These are phyloP conservation scores for Pelusios castaneus DNA, from an alignment of 2,113 vertebrate species.

Conservation along the genomic window DNA sequence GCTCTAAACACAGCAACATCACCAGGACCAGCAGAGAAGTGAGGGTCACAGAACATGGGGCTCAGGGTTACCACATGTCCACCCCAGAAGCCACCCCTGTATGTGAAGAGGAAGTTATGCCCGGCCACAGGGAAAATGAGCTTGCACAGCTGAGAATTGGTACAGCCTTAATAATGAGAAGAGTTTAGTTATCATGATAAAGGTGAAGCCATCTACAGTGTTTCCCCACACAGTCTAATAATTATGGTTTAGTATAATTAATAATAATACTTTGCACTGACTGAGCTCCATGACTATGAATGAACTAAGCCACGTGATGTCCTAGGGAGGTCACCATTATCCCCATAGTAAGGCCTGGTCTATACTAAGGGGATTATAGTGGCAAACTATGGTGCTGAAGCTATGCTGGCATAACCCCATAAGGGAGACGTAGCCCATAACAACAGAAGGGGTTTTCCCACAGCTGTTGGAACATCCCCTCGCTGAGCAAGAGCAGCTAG, in stretches of 20 bases:
- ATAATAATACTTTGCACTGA: not conserved
- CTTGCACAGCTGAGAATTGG: too few relatives aligned
- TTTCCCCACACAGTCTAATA: not conserved
- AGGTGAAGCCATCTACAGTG: not conserved
- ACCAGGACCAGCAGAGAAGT: too few relatives aligned
- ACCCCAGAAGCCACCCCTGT: too few relatives aligned
- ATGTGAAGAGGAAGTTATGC: too few relatives aligned
- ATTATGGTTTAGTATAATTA: not conserved
- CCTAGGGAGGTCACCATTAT: not conserved
- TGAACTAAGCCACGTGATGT: not conserved
- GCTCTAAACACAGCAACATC: too few relatives aligned
- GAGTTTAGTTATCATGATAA: not conserved
- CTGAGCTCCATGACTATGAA: not conserved
- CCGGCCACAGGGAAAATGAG: too few relatives aligned
- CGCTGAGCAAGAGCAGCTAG: not conserved
- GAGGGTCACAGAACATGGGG: too few relatives aligned
- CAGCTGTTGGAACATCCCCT: not conserved
- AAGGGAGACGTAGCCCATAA: not conserved
- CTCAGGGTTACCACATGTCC: too few relatives aligned
- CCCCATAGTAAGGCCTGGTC: not conserved
- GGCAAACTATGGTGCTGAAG: not conserved
- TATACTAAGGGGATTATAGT: not conserved
- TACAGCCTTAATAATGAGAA: not conserved
- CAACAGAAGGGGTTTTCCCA: too few relatives aligned
- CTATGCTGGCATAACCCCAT: not conserved